A percentile compares a stretch with the other conserved stretches of the same genome.
phyloP scores from a whole-genome alignment of 2,888 invertebrate genomes.

The Cataglyphis rosenhaueri region DNA sequence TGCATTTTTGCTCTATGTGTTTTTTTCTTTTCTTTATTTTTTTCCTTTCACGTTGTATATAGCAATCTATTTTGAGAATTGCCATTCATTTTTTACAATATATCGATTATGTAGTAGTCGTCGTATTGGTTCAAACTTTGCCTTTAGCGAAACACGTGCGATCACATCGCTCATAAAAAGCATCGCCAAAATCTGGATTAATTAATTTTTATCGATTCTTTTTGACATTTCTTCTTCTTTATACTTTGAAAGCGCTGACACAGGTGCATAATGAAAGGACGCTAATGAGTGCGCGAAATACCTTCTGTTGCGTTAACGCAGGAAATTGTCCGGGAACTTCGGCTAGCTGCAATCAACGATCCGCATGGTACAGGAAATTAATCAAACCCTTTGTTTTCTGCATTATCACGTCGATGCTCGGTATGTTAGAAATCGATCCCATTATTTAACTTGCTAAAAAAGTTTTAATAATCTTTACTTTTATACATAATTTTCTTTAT shows the following conservation, averaged over 20 bases:
- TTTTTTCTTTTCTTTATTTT: background rate
- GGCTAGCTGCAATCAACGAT: slow-evolving; percentile 63
- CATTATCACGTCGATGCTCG: slow-evolving; percentile 80
- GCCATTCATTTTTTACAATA: slow-evolving; percentile 21
- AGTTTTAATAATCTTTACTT: background rate
- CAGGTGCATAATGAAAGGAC: slow-evolving; percentile 51
- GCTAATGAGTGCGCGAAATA: slow-evolving; percentile 78
- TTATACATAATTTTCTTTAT: background rate
- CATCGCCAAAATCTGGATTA: slow-evolving; percentile 5
- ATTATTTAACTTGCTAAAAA: background rate
- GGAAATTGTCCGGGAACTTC: slow-evolving; percentile 74
- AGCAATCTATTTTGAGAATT: slow-evolving; percentile 1
- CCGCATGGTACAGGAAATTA: slow-evolving; percentile 76
- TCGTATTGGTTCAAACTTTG: background rate
- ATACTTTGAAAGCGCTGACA: background rate
- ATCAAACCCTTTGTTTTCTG: slow-evolving; percentile 80
- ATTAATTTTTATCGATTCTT: background rate
- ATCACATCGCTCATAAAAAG: background rate
- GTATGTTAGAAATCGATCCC: slow-evolving; percentile 66
- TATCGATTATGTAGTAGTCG: slow-evolving; percentile 26
- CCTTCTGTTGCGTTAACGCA: slow-evolving; percentile 75
- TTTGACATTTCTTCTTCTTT: background rate
- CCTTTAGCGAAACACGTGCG: slow-evolving; percentile 3
- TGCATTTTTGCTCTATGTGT: background rate
- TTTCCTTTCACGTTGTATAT: background rate